phyloP scores from a whole-genome alignment of 2,113 vertebrate species.

The Naja naja region DNA sequence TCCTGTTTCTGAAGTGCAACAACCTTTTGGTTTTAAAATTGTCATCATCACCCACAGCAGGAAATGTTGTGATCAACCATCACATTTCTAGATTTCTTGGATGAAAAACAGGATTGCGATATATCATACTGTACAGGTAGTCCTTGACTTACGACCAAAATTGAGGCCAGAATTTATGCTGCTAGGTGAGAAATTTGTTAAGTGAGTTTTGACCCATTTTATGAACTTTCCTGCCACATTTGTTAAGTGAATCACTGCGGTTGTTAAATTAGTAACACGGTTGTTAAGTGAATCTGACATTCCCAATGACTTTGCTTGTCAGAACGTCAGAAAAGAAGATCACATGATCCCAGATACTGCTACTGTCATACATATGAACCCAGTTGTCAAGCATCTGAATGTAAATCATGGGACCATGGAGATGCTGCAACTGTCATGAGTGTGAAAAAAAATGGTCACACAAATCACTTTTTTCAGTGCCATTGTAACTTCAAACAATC shows the following conservation, averaged over 20 bases:
- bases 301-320: not conserved
- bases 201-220: not conserved
- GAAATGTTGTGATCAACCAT: not conserved
- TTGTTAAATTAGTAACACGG: not conserved
- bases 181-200: not conserved
- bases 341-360: not conserved
- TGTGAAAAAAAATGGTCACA: not conserved
- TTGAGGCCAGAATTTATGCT: not conserved
- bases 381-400: not conserved
- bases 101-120: not conserved
- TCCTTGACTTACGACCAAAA: not conserved
- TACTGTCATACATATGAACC: not conserved
- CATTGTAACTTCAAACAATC: not conserved
- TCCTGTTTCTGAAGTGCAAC: not conserved
- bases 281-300: not conserved
- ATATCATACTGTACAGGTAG: not conserved
- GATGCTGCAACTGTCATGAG: not conserved
- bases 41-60: not conserved
- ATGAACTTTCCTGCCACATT: not conserved
- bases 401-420: not conserved
- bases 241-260: not conserved
- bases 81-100: not conserved
- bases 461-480: not conserved
- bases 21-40: not conserved
- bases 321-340: not conserved